Base-by-base conservation (phyloP, 1,140 invertebrate genomes). In the Diorhabda carinulata region DNA sequence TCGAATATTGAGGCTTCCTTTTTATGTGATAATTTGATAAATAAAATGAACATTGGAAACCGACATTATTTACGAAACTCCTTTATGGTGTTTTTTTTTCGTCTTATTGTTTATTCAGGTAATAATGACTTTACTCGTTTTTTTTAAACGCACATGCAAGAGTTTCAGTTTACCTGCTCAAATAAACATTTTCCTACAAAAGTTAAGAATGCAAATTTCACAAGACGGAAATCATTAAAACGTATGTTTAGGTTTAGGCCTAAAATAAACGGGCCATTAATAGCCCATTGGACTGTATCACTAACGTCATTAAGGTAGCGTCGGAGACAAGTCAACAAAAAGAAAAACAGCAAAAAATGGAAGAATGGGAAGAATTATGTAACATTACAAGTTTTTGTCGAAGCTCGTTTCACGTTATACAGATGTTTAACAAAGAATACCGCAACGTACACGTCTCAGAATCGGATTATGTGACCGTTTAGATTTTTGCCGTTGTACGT, bases 401-500 rank as follows among this genome's bases (percentile, higher is more conserved):
- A 52, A 52, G 47, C 47, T 52, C n/a, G n/a, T 52, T n/a, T 52
- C 47, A n/a, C n/a, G n/a, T 52, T 52, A 52, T 52, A 52, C 47
- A 52, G 47, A 52, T 52, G 47, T 52, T 4, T 52, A 52, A 52
- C 47, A 52, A 52, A 52, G 47, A 52, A 52, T 52, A 52, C 47
- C 47, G 47, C 47, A 52, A 52, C 2, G 47, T 52, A n/a, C 4
- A 4, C 25, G 47, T n/a, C 2, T 52, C 47, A 52, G 47, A n/a
- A 52, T n/a, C 47, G 47, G 47, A 52, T 52, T 52, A 52, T 52
- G n/a, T 52, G 25, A 25, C 25, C 25, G 25, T 25, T 25, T 25
- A 25, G 25, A 25, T 25, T 25, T 25, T 25, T 25, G 25, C 25
- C 25, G 25, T 25, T 25, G 25, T 25, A 25, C 25, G 25, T 25